Conservation (phyloP, 2,113 vertebrate species). For the Circaetus cinerascens region DNA sequence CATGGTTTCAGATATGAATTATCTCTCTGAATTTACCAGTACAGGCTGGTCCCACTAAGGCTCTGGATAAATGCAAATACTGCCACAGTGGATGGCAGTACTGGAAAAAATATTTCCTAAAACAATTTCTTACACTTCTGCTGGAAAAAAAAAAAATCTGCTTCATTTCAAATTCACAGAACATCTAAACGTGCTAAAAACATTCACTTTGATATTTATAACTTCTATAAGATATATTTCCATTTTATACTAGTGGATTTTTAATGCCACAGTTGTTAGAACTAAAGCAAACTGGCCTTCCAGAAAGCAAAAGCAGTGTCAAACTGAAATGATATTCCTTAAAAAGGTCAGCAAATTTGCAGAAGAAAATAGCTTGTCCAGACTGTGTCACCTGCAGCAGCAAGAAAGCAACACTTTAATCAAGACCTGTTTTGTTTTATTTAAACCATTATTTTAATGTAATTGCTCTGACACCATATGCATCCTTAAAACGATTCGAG, state of each 20-base stretch:
- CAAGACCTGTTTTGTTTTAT: constrained; percentile 19
- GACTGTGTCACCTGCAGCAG: background rate
- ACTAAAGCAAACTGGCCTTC: constrained; percentile 30
- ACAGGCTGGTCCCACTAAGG: background rate
- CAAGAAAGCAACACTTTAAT: background rate
- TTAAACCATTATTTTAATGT: constrained; percentile 35
- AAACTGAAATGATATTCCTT: background rate
- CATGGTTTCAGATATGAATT: background rate
- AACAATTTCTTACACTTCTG: constrained; percentile 1
- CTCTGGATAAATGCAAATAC: constrained; percentile 20
- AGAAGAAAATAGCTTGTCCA: background rate
- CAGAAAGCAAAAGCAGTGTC: background rate
- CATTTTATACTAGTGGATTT: constrained; percentile 5
- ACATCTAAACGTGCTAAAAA: background rate
- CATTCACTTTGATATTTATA: constrained; percentile 8
- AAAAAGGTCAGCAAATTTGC: constrained; percentile 1
- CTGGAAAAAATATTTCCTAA: background rate
- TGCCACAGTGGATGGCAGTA: background rate
- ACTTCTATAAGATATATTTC: background rate
- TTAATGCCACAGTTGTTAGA: background rate
- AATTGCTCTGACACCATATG: constrained; percentile 49
- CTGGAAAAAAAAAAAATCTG: background rate
- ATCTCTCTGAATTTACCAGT: background rate
- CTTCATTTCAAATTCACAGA: constrained; percentile 26
- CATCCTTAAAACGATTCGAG: constrained; percentile 24